Base-by-base conservation (phyloP, 2,113 vertebrate species). In the Mustelus asterias region DNA sequence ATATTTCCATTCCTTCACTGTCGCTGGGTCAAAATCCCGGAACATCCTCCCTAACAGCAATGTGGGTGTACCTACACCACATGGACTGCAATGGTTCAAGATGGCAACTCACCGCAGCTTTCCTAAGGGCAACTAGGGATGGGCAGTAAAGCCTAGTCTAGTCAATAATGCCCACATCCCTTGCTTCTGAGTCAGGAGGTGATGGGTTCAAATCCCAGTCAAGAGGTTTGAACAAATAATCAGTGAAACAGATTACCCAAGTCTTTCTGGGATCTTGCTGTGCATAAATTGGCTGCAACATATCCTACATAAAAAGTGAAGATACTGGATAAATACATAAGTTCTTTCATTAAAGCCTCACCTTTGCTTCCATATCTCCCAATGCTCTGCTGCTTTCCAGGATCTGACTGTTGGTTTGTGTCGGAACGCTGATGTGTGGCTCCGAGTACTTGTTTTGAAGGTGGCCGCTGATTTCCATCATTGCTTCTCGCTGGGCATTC, bases 351-450 rank as follows among this genome's bases (percentile, higher is more conserved):
- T 16, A 44, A 37, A 94, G 86, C 70, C 26, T 97, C 98, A 99
- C 99, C 99, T 99, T 98, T 8, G 97, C 97, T 96, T 98, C 98
- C 1, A 98, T 67, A 95, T 98, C 97, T 95, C 98, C 97, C 96
- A 99, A 95, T 0, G 97, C 97, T 83, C 97, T 97, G 13, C 97
- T 98, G 97, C 98, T 98, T 88, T 98, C 98, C 96, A 98, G 97
- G 96, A 98, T 10, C 88, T 97, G 97, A 0, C 96, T 96, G 13
- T 98, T 97, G 0, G 99, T 97, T 96, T 99, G 99, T 26, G 97
- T 96, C 0, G 99, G 98, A 26, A 99, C 97, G 96, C 97, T 96
- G 5, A 97, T 96, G 95, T 98, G 97, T 97, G 97, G 97, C 95
- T 98, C 98, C 0, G 98, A 97, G 96, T 99, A 99, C 96, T 98